phyloP scores from a whole-genome alignment of 2,797 vertebrate genomes.

The Ptychadena robeensis region DNA sequence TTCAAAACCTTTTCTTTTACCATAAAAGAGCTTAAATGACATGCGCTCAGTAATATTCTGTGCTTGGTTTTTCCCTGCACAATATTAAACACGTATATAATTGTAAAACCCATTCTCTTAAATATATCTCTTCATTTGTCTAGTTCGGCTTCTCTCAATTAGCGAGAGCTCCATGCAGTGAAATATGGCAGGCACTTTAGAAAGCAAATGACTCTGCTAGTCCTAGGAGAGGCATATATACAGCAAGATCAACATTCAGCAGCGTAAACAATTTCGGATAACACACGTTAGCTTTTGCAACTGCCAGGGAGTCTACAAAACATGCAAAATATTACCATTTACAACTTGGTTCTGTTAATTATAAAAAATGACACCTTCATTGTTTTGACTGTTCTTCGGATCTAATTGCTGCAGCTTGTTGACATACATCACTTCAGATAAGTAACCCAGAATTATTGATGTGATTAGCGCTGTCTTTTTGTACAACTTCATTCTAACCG shows the following conservation, averaged over 20 bases:
- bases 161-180: constrained; percentile 42
- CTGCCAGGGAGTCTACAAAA: constrained; percentile 19
- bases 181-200: constrained; percentile 53
- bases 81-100: constrained; percentile 47
- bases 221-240: constrained; percentile 53
- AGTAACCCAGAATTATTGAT: constrained; percentile 47
- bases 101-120: constrained; percentile 34
- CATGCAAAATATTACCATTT: constrained; percentile 46
- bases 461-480: constrained; percentile 33
- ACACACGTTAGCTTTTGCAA: constrained; percentile 15
- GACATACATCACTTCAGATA: constrained; percentile 40
- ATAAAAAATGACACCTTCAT: constrained; percentile 48
- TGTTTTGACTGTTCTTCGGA: constrained; percentile 29
- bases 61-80: neutral
- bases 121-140: constrained; percentile 43
- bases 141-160: constrained; percentile 44
- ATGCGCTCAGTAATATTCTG: neutral
- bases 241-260: constrained; percentile 48
- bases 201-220: constrained; percentile 35
- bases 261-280: constrained; percentile 51
- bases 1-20: neutral
- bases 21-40: neutral
- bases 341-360: constrained; percentile 44
- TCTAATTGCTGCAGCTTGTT: constrained; percentile 42
- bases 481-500: constrained; percentile 18